Percentiles rank a stretch among this genome's conserved stretches.
Evolutionary conservation across 2,113 vertebrate genomes (phyloP).

Genomic region (Strix aluco): DNA sequence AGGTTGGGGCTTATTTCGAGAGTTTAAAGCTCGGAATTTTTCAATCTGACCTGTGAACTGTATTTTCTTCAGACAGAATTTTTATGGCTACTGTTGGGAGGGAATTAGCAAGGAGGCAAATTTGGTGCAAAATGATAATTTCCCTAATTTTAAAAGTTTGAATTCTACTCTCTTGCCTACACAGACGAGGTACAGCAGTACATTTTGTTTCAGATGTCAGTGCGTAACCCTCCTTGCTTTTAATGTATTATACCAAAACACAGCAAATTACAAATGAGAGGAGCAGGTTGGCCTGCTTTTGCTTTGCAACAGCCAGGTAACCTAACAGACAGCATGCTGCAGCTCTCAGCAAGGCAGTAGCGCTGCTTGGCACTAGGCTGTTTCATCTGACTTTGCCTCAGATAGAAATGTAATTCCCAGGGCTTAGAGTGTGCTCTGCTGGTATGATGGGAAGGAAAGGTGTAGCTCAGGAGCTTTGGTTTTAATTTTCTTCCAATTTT

Average conservation of each 20-base stretch:
- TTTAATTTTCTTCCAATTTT: background rate
- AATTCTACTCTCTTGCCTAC: background rate
- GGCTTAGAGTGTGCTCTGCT: background rate
- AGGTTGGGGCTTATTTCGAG: background rate
- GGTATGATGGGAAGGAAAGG: background rate
- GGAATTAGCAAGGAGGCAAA: background rate
- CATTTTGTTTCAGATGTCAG: background rate
- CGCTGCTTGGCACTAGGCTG: background rate
- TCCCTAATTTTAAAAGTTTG: background rate
- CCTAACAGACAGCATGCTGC: background rate
- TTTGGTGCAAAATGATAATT: background rate
- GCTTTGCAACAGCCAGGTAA: background rate
- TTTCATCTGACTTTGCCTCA: background rate
- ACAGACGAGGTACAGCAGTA: background rate
- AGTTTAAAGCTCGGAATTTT: background rate
- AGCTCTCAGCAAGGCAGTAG: fast-evolving
- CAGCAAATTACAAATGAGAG: background rate
- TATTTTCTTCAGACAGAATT: background rate
- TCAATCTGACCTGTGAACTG: background rate
- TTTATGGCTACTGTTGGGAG: background rate
- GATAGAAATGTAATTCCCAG: background rate
- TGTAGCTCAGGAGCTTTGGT: background rate
- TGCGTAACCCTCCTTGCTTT: background rate
- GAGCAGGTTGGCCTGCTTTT: background rate
- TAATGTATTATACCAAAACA: fast-evolving